phyloP scores from a whole-genome alignment of 2,797 vertebrate genomes.

The Sternotherus odoratus region DNA sequence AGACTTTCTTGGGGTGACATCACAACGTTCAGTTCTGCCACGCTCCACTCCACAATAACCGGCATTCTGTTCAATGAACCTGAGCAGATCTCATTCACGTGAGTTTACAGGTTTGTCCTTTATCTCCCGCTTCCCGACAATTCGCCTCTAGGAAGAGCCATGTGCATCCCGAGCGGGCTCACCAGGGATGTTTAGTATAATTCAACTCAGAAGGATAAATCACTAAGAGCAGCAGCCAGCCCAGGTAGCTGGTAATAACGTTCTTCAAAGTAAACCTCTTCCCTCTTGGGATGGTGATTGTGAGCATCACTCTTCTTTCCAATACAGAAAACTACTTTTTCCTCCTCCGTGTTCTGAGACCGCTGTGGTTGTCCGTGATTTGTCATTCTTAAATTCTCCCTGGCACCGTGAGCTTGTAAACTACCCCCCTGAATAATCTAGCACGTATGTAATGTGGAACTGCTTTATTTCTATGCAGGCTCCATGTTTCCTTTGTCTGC shows the following conservation, averaged over 20 bases:
- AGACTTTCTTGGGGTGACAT: not conserved
- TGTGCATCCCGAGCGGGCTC: not conserved
- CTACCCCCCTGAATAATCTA: not conserved
- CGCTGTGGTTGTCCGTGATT: not conserved
- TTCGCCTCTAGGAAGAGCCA: not conserved
- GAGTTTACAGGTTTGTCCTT: not conserved
- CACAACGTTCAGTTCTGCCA: not conserved
- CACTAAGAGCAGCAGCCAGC: not conserved
- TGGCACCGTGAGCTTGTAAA: not conserved
- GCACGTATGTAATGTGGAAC: not conserved
- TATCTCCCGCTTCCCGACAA: not conserved
- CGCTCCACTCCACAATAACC: too few relatives aligned
- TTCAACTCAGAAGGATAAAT: not conserved
- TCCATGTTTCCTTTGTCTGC: not conserved
- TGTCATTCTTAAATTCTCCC: not conserved
- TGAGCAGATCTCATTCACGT: not conserved
- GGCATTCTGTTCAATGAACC: not conserved
- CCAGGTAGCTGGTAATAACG: not conserved
- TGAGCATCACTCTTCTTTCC: not conserved
- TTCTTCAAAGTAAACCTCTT: not conserved
- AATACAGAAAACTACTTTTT: not conserved
- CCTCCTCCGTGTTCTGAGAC: not conserved
- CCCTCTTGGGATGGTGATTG: not conserved
- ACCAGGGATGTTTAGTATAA: not conserved
- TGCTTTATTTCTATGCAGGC: not conserved